Base-by-base conservation (phyloP, 2,113 vertebrate genomes). In the Pogona vitticeps region DNA sequence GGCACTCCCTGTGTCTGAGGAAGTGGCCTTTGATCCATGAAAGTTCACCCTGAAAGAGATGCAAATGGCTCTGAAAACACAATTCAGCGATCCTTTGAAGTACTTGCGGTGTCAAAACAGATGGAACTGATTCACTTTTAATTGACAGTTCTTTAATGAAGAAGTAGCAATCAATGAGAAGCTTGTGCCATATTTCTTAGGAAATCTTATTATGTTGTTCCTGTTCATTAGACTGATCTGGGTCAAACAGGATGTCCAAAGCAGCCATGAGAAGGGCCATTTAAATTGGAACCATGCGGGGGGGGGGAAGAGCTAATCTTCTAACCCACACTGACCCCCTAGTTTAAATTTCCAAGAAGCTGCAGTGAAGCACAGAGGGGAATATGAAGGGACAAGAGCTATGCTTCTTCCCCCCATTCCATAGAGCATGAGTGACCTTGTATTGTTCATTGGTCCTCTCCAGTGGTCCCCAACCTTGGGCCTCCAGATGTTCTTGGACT, bases 31-130 rank as follows among this genome's bases (percentile, higher is more conserved):
- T 52, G 46, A 52, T 10, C 46, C 46, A 52, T 52, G 46, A 52
- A 52, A 52, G 46, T 10, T 52, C 46, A 52, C 28, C 28, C 12
- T 31, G 28, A 12, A 68, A 68, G 28, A 68, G 28, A 68, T 26
- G 65, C 31, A 68, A 68, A 31, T 92, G 85, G 90, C 89, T 93
- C 67, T 86, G 72, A 61, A 90, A 88, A 82, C 87, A 90, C 52
- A 26, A 71, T 33, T 84, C 70, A 59, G 58, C 83, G 72, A 78
- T 92, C 81, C 88, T 87, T 88, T 89, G 82, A 92, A 91, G 61
- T 81, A 88, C 31, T 76, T 21, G 18, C 18, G 91, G 36, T 82
- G 59, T 87, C 77, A 87, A 82, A 87, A 67, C 71, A 76, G 9
- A 76, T 38, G 78, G 65, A 75, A 81, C 65, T 82, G 85, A 87